Evolutionary conservation across 1,140 invertebrate species (phyloP), one percentile per base, ranked within the genome.

Genomic region (Eueides isabella): DNA sequence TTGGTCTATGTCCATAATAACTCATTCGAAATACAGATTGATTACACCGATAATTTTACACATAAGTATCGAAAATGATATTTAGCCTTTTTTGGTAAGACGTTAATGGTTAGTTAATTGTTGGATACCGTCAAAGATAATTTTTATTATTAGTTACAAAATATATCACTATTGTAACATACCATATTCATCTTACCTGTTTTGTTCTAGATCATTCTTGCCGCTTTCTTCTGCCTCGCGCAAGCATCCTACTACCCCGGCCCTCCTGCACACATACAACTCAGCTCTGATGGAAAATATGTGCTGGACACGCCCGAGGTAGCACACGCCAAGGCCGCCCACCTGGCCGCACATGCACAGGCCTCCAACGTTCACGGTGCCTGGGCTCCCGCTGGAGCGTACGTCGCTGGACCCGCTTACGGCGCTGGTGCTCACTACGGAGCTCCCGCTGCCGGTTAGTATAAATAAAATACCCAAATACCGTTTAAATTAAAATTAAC

Each of bases 221-320:
- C 87, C 74, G 85, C 87, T 75, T 80, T 86, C 76, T 80, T 90
- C 71, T 90, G 88, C 91, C 81, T 90, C 64, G 90, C 88, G 38
- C 86, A 91, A 77, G 92, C 87, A 41, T 92, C 93, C n/a, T 89
- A 78, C 80, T 92, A 91, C 82, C 82, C 90, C 35, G 89, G 89
- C 48, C 78, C 88, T 14, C 87, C 89, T 33, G 92, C 92, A 5
- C 89, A 83, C 72, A 84, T 93, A 71, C 90, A 92, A 75, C 87
- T 93, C n/a, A 92, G 88, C 38, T 85, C 86, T 6, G 92, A 93
- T 67, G 92, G 92, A 79, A 88, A 92, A 61, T 89, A 88, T 73
- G 80, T 93, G 69, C 76, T 89, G 30, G 92, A 93, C 80, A 93
- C 92, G 5, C 92, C 92, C 16, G 92, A 93, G 78, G 92, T 93